Percentiles rank a stretch among this genome's conserved stretches.
These are phyloP conservation scores for Buathra laborator DNA, from an alignment of 2,888 invertebrate species.

Conservation along the genomic window DNA sequence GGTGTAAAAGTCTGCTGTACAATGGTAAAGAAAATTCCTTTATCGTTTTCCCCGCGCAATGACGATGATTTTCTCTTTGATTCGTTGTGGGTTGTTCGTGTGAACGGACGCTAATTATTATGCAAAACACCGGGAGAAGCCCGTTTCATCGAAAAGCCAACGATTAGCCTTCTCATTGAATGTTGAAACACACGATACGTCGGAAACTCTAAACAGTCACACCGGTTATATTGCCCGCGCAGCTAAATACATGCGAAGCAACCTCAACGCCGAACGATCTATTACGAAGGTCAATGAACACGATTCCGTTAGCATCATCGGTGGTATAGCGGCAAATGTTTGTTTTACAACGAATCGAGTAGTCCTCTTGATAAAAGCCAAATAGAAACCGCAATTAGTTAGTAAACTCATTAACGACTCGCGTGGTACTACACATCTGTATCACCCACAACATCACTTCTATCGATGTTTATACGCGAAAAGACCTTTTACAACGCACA, in stretches of 20 bases:
- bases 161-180: constrained; percentile 67
- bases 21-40: neutral
- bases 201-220: constrained; percentile 63
- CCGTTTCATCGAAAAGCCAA: constrained; percentile 63
- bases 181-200: constrained; percentile 63
- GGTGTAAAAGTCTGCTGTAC: neutral
- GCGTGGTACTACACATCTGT: neutral
- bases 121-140: constrained; percentile 64
- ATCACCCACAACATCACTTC: neutral
- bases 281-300: constrained; percentile 68
- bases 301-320: constrained; percentile 47
- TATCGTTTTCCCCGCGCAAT: constrained; percentile 42
- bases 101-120: constrained; percentile 61
- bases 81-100: constrained; percentile 35
- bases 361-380: constrained; percentile 65
- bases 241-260: constrained; percentile 29
- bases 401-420: constrained; percentile 67
- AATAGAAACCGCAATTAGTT: constrained; percentile 67
- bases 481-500: neutral
- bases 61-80: constrained; percentile 48
- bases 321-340: constrained; percentile 63
- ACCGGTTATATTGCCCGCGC: constrained; percentile 11
- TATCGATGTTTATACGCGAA: neutral
- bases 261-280: constrained; percentile 55
- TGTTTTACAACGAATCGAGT: constrained; percentile 66